Evolutionary conservation across 1,140 invertebrate species (phyloP).

Genomic region (Drosophila ironensis): DNA sequence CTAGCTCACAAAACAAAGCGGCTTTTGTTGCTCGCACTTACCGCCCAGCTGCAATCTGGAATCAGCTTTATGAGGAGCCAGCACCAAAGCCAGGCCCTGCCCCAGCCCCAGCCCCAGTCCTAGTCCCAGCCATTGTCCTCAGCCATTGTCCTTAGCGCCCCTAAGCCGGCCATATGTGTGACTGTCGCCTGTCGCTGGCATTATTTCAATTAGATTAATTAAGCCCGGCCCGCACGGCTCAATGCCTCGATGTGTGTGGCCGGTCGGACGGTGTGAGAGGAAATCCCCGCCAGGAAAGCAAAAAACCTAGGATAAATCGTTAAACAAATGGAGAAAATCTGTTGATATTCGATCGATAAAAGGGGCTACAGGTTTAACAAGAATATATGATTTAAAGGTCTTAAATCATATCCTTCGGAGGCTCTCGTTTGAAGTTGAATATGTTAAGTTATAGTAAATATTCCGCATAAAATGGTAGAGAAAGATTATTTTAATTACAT

Average conservation of each 20-base stretch:
- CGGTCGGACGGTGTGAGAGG: background rate
- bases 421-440: too few relatives aligned
- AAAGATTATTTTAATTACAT: background rate
- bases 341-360: too few relatives aligned
- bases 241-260: background rate
- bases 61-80: constrained; percentile 11
- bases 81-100: too few relatives aligned
- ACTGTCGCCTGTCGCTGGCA: constrained; percentile 29
- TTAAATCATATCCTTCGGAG: too few relatives aligned
- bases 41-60: constrained; percentile 8
- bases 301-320: too few relatives aligned
- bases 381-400: too few relatives aligned
- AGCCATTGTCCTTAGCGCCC: constrained; percentile 34
- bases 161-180: constrained; percentile 17
- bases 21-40: constrained; percentile 21
- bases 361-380: too few relatives aligned
- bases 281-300: background rate
- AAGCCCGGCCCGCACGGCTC: constrained; percentile 8
- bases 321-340: too few relatives aligned
- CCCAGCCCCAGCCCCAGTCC: too few relatives aligned
- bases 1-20: constrained; percentile 14
- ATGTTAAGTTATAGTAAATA: too few relatives aligned
- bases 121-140: constrained; percentile 34
- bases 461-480: too few relatives aligned
- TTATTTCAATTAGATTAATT: constrained; percentile 55